Evolutionary conservation across 2,113 vertebrate species (phyloP).

Genomic region (Nematolebias whitei): DNA sequence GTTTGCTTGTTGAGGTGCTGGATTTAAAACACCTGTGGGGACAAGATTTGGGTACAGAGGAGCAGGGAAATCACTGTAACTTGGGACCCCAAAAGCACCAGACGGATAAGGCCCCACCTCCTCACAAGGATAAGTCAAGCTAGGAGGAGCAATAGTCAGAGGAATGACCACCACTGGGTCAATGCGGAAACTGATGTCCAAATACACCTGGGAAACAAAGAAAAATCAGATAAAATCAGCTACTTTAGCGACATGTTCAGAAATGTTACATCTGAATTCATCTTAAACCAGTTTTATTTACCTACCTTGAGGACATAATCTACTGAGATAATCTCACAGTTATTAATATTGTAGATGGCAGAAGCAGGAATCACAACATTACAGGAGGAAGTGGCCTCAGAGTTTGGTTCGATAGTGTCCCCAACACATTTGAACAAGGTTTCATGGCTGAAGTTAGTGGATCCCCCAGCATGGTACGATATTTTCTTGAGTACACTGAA

Average conservation of each 20-base stretch:
- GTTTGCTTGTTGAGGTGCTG: neutral
- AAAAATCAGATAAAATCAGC: neutral
- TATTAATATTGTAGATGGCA: slow-evolving; percentile 19
- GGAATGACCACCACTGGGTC: slow-evolving; percentile 68
- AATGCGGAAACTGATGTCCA: slow-evolving; percentile 68
- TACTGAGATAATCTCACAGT: slow-evolving; percentile 67
- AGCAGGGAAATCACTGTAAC: slow-evolving; percentile 36
- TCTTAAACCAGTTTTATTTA: neutral
- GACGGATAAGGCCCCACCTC: slow-evolving; percentile 10
- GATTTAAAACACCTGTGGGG: neutral
- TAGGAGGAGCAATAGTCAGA: slow-evolving; percentile 53
- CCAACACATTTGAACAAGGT: slow-evolving; percentile 52
- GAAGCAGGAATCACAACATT: slow-evolving; percentile 54
- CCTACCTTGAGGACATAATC: slow-evolving; percentile 67
- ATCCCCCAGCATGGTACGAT: slow-evolving; percentile 20
- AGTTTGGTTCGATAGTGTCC: slow-evolving; percentile 28
- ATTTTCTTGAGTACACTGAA: slow-evolving; percentile 54
- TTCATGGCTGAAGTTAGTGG: rapidly evolving
- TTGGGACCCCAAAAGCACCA: slow-evolving; percentile 7
- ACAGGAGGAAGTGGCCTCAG: slow-evolving; percentile 41
- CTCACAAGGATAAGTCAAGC: neutral
- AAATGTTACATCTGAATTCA: no score
- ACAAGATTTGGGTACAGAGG: slow-evolving; percentile 26
- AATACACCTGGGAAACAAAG: slow-evolving; percentile 61
- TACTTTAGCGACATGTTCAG: neutral